A percentile compares a stretch with the other conserved stretches of the same genome.
Evolutionary conservation across 2,113 vertebrate species (phyloP).

Genomic region (Gobiocypris rarus): DNA sequence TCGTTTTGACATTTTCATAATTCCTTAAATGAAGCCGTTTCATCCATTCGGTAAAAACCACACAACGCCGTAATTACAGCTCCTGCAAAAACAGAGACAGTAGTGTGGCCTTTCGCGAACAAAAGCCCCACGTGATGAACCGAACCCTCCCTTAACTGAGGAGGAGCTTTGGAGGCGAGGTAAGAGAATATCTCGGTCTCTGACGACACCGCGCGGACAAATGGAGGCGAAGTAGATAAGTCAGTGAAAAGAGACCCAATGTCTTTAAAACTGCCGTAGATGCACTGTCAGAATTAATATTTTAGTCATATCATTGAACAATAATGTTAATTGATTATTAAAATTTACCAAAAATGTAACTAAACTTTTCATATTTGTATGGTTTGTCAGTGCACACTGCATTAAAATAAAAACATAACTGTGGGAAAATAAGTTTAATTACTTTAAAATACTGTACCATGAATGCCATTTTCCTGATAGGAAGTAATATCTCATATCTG

Average conservation of each 20-base stretch:
- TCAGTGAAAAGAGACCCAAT: neutral
- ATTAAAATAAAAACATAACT: neutral
- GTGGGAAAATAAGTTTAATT: neutral
- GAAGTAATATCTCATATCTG: neutral
- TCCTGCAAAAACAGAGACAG: neutral
- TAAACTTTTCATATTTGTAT: neutral
- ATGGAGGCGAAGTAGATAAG: constrained; percentile 3
- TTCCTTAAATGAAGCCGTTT: neutral
- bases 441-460: neutral
- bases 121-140: constrained; percentile 28
- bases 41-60: neutral
- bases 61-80: neutral
- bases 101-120: constrained; percentile 23
- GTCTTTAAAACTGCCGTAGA: neutral
- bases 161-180: neutral
- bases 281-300: neutral
- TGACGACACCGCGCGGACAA: constrained; percentile 50
- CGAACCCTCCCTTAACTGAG: neutral
- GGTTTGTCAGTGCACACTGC: neutral
- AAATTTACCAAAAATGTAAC: neutral
- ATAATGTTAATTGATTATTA: accelerated
- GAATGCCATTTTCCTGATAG: neutral
- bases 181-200: neutral
- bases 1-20: neutral
- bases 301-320: no score